Evolutionary conservation across 2,888 invertebrate genomes (phyloP), one percentile per base, ranked within the genome.

Genomic region (Sialis fuliginosa): DNA sequence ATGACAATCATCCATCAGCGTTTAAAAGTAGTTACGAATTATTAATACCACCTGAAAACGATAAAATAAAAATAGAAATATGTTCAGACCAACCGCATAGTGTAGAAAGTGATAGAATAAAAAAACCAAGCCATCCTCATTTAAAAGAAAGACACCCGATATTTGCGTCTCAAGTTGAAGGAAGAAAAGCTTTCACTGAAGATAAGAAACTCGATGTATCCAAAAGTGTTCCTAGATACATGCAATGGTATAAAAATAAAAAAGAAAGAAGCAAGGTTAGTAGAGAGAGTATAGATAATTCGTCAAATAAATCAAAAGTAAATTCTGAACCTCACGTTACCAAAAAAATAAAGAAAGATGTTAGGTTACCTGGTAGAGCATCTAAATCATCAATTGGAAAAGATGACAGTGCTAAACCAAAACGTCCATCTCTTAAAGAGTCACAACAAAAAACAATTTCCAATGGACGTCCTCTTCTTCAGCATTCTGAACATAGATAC

Each of bases 401-500:
- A 33, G 10, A 10, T n/a, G n/a, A n/a, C 6, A 33, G 10, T 30
- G 22, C n/a, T 32, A 9, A 43, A 32, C 12, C 13, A n/a, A 32
- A 12, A 13, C 10, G 12, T 12, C 12, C 6, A 8, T 3, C 9
- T 6, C 30, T 45, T 3, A 31, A 39, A 22, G 45, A 37, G 31
- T 30, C 37, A 10, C 10, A 22, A n/a, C 39, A 39, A 34, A 40
- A 33, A 40, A 31, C 8, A 8, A 31, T 42, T 8, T 22, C 39
- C 9, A 30, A 33, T 33, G 34, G 22, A 35, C 84, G 85, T 64
- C 82, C 82, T 4, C 64, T 83, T 45, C 64, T 82, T 13, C 85
- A 85, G 57, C 84, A 86, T 62, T 84, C 84, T 1, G 81, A 82
- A 58, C 81, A 83, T 59, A 73, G 83, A 49, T 85, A 78, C 57